These are phyloP conservation scores for Drosophila hydei DNA, from an alignment of 1,140 invertebrate genomes.

Conservation along the genomic window DNA sequence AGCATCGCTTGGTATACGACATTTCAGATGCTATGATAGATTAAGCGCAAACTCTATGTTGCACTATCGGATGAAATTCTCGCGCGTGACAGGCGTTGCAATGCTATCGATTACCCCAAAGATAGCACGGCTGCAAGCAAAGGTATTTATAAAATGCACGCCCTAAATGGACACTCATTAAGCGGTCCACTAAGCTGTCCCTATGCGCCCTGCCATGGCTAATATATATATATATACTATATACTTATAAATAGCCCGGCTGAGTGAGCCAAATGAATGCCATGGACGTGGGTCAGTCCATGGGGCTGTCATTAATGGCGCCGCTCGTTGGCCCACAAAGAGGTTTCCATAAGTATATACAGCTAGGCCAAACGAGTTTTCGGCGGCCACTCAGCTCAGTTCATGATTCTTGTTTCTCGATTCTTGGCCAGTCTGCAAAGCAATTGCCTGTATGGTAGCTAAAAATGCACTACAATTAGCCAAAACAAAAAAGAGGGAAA, in stretches of 20 bases:
- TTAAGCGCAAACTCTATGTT: conserved; percentile 41
- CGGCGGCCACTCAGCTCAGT: conserved; percentile 13
- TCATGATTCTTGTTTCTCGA: conserved; percentile 22
- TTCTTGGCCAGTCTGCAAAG: conserved; percentile 29
- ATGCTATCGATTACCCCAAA: conserved; percentile 66
- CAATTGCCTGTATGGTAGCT: conserved; percentile 33
- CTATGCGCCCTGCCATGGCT: conserved; percentile 7
- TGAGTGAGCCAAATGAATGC: conserved; percentile 30
- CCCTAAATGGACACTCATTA: conserved; percentile 68
- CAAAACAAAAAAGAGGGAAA: conserved; percentile 4
- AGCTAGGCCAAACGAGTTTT: conserved; percentile 50
- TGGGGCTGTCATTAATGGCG: conserved; percentile 68
- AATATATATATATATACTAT: conserved; percentile 13
- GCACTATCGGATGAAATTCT: conserved; percentile 66
- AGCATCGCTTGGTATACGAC: conserved; percentile 51
- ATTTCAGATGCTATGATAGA: conserved; percentile 67
- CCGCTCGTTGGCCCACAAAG: conserved; percentile 65
- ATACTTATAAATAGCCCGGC: conserved; percentile 58
- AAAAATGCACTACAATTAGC: conserved; percentile 56
- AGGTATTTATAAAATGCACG: conserved; percentile 65
- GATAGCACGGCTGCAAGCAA: conserved; percentile 27
- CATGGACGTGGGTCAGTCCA: conserved; percentile 34
- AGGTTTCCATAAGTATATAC: conserved; percentile 40
- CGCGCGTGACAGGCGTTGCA: conserved; percentile 75
- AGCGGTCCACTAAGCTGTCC: conserved; percentile 16